These are phyloP conservation scores for Sphenopsis melanotis DNA, from an alignment of 2,797 vertebrate species.

Conservation along the genomic window DNA sequence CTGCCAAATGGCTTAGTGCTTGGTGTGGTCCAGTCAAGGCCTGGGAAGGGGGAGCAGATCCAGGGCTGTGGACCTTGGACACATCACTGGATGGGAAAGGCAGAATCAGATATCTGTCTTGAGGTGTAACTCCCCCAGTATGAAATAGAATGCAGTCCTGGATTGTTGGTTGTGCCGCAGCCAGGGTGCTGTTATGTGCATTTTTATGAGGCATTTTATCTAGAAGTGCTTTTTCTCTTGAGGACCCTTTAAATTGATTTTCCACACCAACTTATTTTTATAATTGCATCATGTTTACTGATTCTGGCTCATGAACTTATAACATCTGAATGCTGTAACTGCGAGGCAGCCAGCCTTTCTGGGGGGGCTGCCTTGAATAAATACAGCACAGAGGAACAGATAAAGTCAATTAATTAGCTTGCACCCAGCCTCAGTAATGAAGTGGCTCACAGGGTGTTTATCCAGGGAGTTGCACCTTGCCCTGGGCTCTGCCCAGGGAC, in stretches of 20 bases:
- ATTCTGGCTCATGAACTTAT: conserved; percentile 33
- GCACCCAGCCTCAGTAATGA: background rate
- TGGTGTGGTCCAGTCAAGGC: background rate
- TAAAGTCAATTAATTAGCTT: background rate
- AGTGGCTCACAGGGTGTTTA: background rate
- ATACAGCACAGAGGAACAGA: background rate
- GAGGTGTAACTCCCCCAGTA: background rate
- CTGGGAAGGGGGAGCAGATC: background rate
- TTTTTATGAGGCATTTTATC: conserved; percentile 60
- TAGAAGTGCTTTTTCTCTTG: conserved; percentile 34
- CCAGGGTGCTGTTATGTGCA: background rate
- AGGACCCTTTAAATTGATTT: conserved; percentile 46
- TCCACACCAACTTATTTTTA: conserved; percentile 42
- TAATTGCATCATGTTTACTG: conserved; percentile 58
- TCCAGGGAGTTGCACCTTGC: background rate
- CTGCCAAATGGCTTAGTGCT: background rate
- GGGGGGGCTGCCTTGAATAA: background rate
- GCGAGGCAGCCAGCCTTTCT: background rate
- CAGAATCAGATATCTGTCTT: background rate
- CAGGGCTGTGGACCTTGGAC: background rate
- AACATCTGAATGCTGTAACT: conserved; percentile 17
- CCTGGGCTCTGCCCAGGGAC: background rate
- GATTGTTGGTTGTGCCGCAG: background rate
- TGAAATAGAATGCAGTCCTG: background rate
- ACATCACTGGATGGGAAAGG: background rate